Percentiles rank a stretch among this genome's conserved stretches.
These are phyloP conservation scores for Lochmaea capreae DNA, from an alignment of 2,888 invertebrate species.

Conservation along the genomic window DNA sequence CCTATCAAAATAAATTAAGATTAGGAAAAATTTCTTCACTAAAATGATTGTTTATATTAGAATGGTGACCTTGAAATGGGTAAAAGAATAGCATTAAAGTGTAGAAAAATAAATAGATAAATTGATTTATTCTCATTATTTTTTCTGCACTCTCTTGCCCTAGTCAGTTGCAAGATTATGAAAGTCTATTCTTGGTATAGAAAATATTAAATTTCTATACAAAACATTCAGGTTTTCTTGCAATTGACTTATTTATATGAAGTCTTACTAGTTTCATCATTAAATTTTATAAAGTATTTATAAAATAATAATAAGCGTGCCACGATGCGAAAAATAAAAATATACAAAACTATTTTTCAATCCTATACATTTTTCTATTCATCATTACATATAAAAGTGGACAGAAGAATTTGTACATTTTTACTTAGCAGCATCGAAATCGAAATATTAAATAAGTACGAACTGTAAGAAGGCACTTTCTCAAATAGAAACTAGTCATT, in stretches of 20 bases:
- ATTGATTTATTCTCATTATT: not conserved
- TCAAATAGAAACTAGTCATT: conserved; percentile 22
- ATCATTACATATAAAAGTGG: too few relatives aligned
- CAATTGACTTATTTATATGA: not conserved
- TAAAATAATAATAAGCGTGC: not conserved
- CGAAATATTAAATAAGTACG: not conserved
- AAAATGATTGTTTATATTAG: not conserved
- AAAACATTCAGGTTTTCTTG: not conserved
- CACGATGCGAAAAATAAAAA: not conserved
- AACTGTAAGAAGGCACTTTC: not conserved
- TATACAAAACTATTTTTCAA: not conserved
- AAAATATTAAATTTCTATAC: not conserved
- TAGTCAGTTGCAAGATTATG: not conserved
- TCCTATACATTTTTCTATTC: too few relatives aligned
- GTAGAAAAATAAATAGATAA: not conserved
- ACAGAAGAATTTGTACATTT: not conserved
- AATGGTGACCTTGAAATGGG: not conserved
- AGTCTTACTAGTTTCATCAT: not conserved
- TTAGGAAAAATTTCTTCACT: conserved; percentile 39
- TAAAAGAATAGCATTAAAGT: not conserved
- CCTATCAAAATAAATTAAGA: conserved; percentile 53
- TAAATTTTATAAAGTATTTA: not conserved
- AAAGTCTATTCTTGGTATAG: not conserved
- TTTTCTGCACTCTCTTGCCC: not conserved
- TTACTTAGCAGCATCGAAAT: not conserved